Conservation (phyloP, 2,888 invertebrate genomes). For the Stramonita haemastoma region DNA sequence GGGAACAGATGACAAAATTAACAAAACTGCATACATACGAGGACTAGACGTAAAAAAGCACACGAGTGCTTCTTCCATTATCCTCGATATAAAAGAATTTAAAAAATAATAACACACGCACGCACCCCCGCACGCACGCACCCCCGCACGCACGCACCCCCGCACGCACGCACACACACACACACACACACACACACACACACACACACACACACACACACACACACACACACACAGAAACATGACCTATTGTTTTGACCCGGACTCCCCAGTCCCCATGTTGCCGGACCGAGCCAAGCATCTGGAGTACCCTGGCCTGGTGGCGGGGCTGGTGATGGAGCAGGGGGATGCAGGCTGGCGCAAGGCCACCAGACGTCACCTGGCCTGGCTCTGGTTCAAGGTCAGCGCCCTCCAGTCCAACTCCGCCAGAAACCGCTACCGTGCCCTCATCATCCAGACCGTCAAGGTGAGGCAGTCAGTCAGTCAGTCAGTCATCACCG, state of each 20-base stretch:
- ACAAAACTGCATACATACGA: too few species aligned
- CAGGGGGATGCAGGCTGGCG: constrained; percentile 28
- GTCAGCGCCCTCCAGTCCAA: neutral
- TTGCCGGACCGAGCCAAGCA: constrained; percentile 1
- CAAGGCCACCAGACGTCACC: constrained; percentile 29
- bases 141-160: too few species aligned
- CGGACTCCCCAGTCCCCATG: neutral
- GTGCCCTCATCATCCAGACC: constrained; percentile 18
- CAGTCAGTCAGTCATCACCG: too few species aligned
- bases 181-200: neutral
- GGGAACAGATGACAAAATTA: too few species aligned
- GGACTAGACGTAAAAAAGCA: too few species aligned
- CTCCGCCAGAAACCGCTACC: neutral
- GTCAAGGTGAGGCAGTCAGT: neutral
- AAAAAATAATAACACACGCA: too few species aligned
- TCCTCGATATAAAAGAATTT: too few species aligned
- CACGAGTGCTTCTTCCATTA: too few species aligned
- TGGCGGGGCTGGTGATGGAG: constrained; percentile 39
- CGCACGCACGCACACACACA: too few species aligned
- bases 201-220: constrained; percentile 17
- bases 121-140: neutral
- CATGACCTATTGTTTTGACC: neutral
- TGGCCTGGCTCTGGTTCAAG: constrained; percentile 25
- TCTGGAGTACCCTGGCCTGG: neutral
- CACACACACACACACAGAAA: neutral